Evolutionary conservation across 2,797 vertebrate species (phyloP).

Genomic region (Sandelia bainsii): DNA sequence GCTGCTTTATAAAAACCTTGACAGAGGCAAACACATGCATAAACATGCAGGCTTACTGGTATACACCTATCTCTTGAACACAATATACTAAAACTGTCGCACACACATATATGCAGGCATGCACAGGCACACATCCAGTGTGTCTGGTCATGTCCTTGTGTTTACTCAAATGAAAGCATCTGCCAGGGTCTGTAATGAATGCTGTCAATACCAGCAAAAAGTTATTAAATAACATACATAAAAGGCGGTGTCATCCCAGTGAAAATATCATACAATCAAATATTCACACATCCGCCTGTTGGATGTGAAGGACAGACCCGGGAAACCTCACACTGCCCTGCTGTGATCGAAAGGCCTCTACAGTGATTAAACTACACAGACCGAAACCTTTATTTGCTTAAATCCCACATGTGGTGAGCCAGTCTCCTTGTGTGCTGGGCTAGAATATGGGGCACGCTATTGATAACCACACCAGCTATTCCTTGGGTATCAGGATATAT

Average conservation of each 20-base stretch:
- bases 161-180: constrained; percentile 29
- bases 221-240: constrained; percentile 59
- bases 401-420: constrained; percentile 24
- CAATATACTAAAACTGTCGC: constrained; percentile 5
- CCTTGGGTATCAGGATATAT: constrained; percentile 31
- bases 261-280: too few relatives aligned
- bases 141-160: constrained; percentile 8
- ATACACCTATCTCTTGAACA: not conserved
- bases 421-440: not conserved
- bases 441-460: constrained; percentile 1
- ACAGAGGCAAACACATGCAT: constrained; percentile 22
- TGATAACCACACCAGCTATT: constrained; percentile 40
- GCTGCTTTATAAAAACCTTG: constrained; percentile 48
- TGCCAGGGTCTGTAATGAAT: constrained; percentile 50
- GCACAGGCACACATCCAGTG: not conserved
- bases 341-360: constrained; percentile 24
- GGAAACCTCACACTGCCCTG: not conserved
- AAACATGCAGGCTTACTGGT: constrained; percentile 19
- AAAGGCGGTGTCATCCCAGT: constrained; percentile 20
- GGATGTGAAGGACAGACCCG: not conserved
- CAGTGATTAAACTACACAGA: constrained; percentile 17
- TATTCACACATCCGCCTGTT: constrained; percentile 5
- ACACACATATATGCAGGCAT: not conserved
- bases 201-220: constrained; percentile 41
- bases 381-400: constrained; percentile 36